Evolutionary conservation across 2,797 vertebrate species (phyloP), one percentile per base, ranked within the genome.

Genomic region (Cyclopterus lumpus): DNA sequence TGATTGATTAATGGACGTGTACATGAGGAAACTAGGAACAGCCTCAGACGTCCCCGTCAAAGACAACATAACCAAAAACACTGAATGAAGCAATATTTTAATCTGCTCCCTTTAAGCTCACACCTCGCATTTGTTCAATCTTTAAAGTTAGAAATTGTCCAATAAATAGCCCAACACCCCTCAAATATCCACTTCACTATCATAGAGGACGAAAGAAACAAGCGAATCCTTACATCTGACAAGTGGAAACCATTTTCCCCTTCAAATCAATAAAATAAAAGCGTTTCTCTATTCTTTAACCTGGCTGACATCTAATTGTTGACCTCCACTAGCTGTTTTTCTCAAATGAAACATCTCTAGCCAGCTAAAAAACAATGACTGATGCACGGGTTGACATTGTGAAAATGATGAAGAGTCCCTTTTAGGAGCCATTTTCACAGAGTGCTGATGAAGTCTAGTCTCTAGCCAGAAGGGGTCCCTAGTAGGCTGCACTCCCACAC

Each of bases 401-500:
- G 42, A 63, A 66, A 71, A n/a, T 48, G 12, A 28, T 20, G 66
- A 63, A 60, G 22, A 81, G 72, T 86, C 62, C 77, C 28, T 48
- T 65, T 58, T 62, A 53, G 5, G 24, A 34, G 63, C 57, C 46
- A 24, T 24, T 28, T 28, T n/a, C n/a, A 14, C 20, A 55, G 54
- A 22, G 65, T 36, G 66, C 51, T 14, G 66, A 32, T 83, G 87
- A 86, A 88, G 66, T 88, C 69, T 77, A 1, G 1, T 15, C 30
- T 58, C 6, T 61, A 63, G 71, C 92, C 94, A 93, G 89, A 82
- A 89, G 94, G 86, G 85, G 94, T 90, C 92, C 82, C 84, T 51
- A 85, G 65, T 62, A 73, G 69, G 87, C 91, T 71, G 76, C 76
- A 53, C 71, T 82, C 67, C 36, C 84, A 71, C 77, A 67, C 67